phyloP scores from a whole-genome alignment of 2,888 invertebrate species.

The Platycnemis pennipes region DNA sequence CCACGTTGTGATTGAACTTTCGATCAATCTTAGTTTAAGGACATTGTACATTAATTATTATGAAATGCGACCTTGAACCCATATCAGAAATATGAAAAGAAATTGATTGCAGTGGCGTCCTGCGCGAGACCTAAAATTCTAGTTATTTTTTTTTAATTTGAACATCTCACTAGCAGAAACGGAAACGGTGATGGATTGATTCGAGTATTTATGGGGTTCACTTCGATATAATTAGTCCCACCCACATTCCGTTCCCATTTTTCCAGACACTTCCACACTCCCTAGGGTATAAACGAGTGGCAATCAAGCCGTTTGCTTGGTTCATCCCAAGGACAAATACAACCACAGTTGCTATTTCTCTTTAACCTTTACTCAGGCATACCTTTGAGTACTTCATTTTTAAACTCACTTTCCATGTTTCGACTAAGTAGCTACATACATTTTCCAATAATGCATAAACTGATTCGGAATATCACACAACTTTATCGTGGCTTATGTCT shows the following conservation, averaged over 20 bases:
- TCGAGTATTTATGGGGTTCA: not conserved
- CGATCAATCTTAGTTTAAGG: no score
- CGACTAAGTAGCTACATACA: no score
- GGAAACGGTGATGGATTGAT: not conserved
- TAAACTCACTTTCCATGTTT: no score
- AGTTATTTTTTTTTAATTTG: not conserved
- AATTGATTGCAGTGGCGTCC: not conserved
- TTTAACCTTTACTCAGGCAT: no score
- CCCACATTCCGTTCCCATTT: not conserved
- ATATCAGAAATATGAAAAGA: not conserved
- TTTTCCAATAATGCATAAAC: no score
- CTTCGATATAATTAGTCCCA: not conserved
- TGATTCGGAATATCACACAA: no score
- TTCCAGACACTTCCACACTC: not conserved
- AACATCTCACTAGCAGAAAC: not conserved
- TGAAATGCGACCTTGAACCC: not conserved
- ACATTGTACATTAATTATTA: no score
- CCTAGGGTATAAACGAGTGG: not conserved
- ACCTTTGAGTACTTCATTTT: no score
- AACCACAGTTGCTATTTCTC: no score
- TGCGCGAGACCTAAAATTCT: not conserved
- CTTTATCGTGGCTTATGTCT: no score
- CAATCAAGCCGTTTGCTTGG: not conserved
- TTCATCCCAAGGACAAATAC: not conserved
- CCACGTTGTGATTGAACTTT: no score